These are phyloP conservation scores for Salarias fasciatus DNA, from an alignment of 2,797 vertebrate genomes.

Conservation along the genomic window DNA sequence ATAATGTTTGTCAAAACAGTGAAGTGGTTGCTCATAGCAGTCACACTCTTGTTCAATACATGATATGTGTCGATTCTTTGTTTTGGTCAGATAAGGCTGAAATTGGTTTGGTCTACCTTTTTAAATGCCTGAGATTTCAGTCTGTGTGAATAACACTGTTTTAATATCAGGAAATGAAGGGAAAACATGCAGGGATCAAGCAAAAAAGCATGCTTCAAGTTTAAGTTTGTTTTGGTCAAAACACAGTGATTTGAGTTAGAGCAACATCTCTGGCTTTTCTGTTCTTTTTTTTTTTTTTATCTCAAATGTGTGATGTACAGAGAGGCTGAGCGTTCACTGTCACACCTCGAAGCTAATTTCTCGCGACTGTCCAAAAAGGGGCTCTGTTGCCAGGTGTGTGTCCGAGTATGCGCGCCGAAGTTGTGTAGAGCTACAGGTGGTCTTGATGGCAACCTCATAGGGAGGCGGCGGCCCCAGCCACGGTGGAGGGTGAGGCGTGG, in stretches of 20 bases:
- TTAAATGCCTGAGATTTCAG: conserved; percentile 11
- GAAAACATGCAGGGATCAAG: conserved; percentile 53
- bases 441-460: conserved; percentile 87
- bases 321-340: conserved; percentile 8
- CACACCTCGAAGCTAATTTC: conserved; percentile 88
- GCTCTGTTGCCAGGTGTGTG: conserved; percentile 82
- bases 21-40: neutral
- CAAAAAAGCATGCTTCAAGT: conserved; percentile 55
- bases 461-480: conserved; percentile 83
- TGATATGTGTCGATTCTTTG: conserved; percentile 20
- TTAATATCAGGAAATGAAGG: conserved; percentile 17
- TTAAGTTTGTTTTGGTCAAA: conserved; percentile 5
- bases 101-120: neutral
- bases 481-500: conserved; percentile 62
- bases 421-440: conserved; percentile 83
- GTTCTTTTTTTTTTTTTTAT: too few relatives aligned
- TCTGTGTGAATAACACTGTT: conserved; percentile 4
- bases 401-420: conserved; percentile 85
- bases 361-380: conserved; percentile 82
- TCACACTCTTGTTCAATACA: neutral
- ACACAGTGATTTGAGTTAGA: conserved; percentile 1
- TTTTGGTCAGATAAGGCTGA: conserved; percentile 21
- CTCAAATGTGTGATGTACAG: neutral
- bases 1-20: neutral
- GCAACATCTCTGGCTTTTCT: conserved; percentile 9